phyloP scores from a whole-genome alignment of 2,113 vertebrate species.

The Tonatia bakeri region DNA sequence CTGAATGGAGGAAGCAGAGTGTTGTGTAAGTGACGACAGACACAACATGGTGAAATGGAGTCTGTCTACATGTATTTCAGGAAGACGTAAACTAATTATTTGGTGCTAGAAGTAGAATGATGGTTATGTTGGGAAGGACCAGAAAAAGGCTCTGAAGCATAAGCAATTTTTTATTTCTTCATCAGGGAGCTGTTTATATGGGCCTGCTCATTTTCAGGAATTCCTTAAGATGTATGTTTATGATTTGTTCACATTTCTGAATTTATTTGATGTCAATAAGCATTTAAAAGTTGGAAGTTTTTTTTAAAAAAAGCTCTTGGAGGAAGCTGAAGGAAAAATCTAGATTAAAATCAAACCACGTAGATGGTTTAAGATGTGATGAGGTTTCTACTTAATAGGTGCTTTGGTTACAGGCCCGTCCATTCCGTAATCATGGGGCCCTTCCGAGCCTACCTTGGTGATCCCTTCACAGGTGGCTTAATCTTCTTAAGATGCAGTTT shows the following conservation, averaged over 20 bases:
- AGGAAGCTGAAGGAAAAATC: conserved; percentile 60
- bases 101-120: background rate
- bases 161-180: background rate
- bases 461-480: conserved; percentile 36
- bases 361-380: conserved; percentile 24
- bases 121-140: background rate
- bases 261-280: background rate
- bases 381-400: background rate
- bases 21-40: background rate
- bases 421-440: background rate
- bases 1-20: background rate
- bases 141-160: background rate
- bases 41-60: background rate
- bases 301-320: background rate
- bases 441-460: background rate
- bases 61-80: background rate
- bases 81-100: background rate
- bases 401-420: background rate
- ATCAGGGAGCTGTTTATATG: background rate
- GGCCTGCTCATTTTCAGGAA: background rate
- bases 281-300: background rate
- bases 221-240: background rate
- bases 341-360: conserved; percentile 60
- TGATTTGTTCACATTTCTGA: background rate
- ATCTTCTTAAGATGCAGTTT: conserved; percentile 37